Evolutionary conservation across 1,140 invertebrate genomes (phyloP).

Genomic region (Antheraea mylitta): DNA sequence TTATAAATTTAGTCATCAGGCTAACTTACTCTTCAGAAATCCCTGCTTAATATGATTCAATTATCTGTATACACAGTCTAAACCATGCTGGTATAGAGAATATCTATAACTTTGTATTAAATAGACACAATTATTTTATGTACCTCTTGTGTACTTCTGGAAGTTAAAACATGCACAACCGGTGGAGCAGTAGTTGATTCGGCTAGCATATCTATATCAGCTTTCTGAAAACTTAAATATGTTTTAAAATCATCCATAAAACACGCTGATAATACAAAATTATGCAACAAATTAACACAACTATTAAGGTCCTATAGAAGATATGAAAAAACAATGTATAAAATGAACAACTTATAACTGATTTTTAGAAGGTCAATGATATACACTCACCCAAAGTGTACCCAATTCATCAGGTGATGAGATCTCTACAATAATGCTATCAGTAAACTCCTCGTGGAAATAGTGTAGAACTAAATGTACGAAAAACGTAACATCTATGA

Average conservation of each 20-base stretch:
- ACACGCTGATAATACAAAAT: neutral
- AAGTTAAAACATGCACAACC: constrained; percentile 38
- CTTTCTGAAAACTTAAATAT: constrained; percentile 22
- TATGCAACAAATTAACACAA: neutral
- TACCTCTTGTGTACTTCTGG: constrained; percentile 38
- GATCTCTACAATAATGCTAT: neutral
- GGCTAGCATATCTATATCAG: constrained; percentile 39
- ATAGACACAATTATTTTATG: neutral
- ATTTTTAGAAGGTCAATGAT: neutral
- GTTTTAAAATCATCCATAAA: neutral
- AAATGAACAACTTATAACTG: no score
- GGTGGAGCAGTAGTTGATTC: constrained; percentile 47
- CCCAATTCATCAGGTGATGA: neutral
- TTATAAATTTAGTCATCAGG: no score
- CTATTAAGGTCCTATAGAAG: neutral
- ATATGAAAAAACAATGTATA: no score
- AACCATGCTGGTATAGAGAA: neutral
- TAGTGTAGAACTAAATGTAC: constrained; percentile 13
- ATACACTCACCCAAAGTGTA: constrained; percentile 7
- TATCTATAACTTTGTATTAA: neutral
- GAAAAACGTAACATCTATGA: constrained; percentile 18
- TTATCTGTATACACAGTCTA: neutral
- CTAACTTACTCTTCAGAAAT: no score
- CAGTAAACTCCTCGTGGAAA: constrained; percentile 4
- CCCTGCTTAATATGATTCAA: no score